These are phyloP conservation scores for Melikaiella ostensackeni DNA, from an alignment of 2,888 invertebrate genomes.

Conservation along the genomic window DNA sequence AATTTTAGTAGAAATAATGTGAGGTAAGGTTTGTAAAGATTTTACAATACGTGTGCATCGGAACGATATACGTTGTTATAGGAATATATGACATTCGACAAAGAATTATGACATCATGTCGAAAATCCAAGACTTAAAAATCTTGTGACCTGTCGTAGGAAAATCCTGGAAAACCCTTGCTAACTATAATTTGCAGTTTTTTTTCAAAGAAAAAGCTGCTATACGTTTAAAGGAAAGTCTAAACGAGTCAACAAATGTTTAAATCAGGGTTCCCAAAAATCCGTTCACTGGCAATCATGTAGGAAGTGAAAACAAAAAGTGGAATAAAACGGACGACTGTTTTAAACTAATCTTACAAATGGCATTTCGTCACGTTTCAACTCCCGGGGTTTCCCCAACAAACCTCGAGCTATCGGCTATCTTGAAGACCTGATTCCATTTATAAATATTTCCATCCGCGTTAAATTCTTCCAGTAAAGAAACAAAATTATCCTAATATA, in stretches of 20 bases:
- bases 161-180: neutral
- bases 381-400: slow-evolving; percentile 50
- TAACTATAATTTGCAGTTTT: neutral
- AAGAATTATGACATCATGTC: slow-evolving; percentile 47
- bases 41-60: neutral
- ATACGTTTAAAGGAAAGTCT: neutral
- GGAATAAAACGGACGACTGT: neutral
- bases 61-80: neutral
- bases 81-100: neutral
- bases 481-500: neutral
- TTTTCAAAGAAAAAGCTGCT: neutral
- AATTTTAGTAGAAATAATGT: neutral
- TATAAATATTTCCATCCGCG: slow-evolving; percentile 32
- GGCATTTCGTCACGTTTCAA: slow-evolving; percentile 49
- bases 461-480: neutral
- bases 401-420: slow-evolving; percentile 24
- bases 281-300: neutral
- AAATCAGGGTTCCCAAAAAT: too few species aligned
- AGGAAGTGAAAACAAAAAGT: neutral
- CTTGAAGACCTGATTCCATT: slow-evolving; percentile 18
- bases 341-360: neutral
- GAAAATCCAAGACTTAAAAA: slow-evolving; percentile 50
- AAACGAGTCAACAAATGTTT: neutral
- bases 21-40: neutral
- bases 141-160: neutral